A percentile compares a stretch with the other conserved stretches of the same genome.
Evolutionary conservation across 2,888 invertebrate genomes (phyloP).

Genomic region (Orgyia antiqua): DNA sequence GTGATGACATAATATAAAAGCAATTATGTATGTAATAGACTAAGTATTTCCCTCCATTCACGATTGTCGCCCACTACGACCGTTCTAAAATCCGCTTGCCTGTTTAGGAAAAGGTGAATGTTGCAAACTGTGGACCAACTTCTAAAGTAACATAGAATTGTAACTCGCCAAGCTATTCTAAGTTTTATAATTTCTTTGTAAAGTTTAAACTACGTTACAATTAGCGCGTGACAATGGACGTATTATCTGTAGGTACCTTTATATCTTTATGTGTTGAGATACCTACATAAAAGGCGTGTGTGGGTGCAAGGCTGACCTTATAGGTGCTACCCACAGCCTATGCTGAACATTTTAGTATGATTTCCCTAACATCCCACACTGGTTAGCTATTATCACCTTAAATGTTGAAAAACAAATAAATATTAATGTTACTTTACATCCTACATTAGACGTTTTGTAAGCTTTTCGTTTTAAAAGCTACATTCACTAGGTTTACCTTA

Average conservation of each 20-base stretch:
- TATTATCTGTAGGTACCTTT: constrained; percentile 17
- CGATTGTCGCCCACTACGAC: constrained; percentile 54
- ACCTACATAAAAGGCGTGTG: constrained; percentile 64
- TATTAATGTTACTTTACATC: constrained; percentile 6
- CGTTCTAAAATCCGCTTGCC: constrained; percentile 75
- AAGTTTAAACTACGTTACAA: constrained; percentile 21
- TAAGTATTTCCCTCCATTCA: constrained; percentile 45
- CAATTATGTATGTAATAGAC: constrained; percentile 25
- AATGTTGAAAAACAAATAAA: constrained; percentile 30
- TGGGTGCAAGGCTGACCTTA: constrained; percentile 78
- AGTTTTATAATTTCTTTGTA: constrained; percentile 12
- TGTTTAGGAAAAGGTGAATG: constrained; percentile 76
- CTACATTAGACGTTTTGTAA: constrained; percentile 1
- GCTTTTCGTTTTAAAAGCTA: too few species aligned
- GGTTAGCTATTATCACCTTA: constrained; percentile 55
- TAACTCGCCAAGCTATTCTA: constrained; percentile 14
- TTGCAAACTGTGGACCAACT: constrained; percentile 51
- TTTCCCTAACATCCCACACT: constrained; percentile 67
- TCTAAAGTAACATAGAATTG: constrained; percentile 27
- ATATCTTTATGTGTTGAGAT: constrained; percentile 55
- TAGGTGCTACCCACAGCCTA: constrained; percentile 67
- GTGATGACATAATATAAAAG: too few species aligned
- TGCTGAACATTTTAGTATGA: constrained; percentile 65
- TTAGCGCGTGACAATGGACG: constrained; percentile 22
- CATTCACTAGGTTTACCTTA: too few species aligned